Evolutionary conservation across 64 coral and sea anemone genomes (phyloP).

Genomic region (Cladopsammia gracilis): DNA sequence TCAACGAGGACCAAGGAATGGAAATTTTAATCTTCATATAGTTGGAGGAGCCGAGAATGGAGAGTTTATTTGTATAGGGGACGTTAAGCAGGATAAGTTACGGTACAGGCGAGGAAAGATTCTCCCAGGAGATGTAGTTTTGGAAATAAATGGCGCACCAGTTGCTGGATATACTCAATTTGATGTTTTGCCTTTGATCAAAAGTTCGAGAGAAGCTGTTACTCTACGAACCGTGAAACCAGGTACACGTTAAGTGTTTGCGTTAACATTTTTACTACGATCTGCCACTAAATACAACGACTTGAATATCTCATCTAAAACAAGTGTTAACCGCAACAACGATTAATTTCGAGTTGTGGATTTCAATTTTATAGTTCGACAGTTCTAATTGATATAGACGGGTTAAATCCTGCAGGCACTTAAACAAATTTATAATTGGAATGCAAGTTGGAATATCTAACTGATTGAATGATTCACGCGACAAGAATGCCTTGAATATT

Average conservation of each 20-base stretch:
- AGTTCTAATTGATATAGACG: not conserved
- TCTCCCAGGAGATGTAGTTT: conserved; percentile 80
- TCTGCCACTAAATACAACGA: not conserved
- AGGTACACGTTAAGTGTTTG: conserved; percentile 65
- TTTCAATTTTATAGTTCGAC: not conserved
- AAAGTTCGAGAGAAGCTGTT: conserved; percentile 73
- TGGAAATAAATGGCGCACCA: conserved; percentile 86
- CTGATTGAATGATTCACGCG: conserved; percentile 29
- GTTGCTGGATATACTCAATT: conserved; percentile 93
- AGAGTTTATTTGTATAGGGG: conserved; percentile 95
- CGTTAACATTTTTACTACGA: not conserved
- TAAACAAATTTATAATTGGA: conserved; percentile 39
- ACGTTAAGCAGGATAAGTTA: conserved; percentile 82
- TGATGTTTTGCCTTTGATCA: conserved; percentile 86
- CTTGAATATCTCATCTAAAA: not conserved
- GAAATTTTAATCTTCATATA: conserved; percentile 85
- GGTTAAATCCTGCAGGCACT: not conserved
- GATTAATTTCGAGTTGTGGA: conserved; percentile 18
- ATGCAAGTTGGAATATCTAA: conserved; percentile 22
- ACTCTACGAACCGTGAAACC: conserved; percentile 79
- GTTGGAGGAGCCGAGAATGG: conserved; percentile 96
- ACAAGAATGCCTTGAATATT: conserved; percentile 28
- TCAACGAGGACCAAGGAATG: conserved; percentile 44
- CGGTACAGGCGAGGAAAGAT: conserved; percentile 88
- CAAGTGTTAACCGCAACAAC: not conserved